Percentiles rank a stretch among this genome's conserved stretches.
Conservation (phyloP, 1,140 invertebrate species). For the Asbolus verrucosus region DNA sequence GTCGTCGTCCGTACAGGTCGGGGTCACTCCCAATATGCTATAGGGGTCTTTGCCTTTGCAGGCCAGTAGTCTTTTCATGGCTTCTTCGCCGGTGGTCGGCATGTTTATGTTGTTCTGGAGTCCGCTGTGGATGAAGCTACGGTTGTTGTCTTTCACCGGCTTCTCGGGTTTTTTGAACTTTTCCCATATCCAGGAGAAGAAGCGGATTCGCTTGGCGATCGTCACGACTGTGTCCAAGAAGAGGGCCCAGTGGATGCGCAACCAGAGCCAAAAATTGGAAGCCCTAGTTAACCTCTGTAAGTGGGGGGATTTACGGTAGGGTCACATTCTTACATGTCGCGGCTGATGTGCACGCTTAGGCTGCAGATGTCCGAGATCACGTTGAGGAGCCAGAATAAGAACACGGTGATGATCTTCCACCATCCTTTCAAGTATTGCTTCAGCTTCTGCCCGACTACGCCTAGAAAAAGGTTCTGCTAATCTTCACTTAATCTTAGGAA, state of each 20-base stretch:
- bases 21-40: slow-evolving; percentile 77
- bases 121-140: slow-evolving; percentile 67
- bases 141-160: slow-evolving; percentile 49
- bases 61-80: slow-evolving; percentile 90
- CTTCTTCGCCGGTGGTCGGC: slow-evolving; percentile 91
- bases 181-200: slow-evolving; percentile 62
- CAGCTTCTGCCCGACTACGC: slow-evolving; percentile 63
- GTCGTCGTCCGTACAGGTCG: slow-evolving; percentile 90
- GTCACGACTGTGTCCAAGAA: slow-evolving; percentile 57
- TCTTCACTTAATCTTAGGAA: too few species aligned
- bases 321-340: slow-evolving; percentile 77
- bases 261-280: slow-evolving; percentile 57
- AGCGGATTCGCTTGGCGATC: slow-evolving; percentile 57
- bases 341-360: slow-evolving; percentile 79
- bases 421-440: slow-evolving; percentile 74
- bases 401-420: slow-evolving; percentile 75
- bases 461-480: slow-evolving; percentile 53
- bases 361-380: slow-evolving; percentile 82
- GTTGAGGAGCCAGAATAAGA: slow-evolving; percentile 81
- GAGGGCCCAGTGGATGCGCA: slow-evolving; percentile 53
- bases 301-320: slow-evolving; percentile 53
- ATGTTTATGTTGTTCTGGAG: slow-evolving; percentile 84
- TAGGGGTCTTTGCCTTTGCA: slow-evolving; percentile 97
- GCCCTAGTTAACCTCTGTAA: slow-evolving; percentile 44
- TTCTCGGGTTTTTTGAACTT: slow-evolving; percentile 57